Conservation (phyloP, 2,797 vertebrate species). For the Benthosema pterotum region DNA sequence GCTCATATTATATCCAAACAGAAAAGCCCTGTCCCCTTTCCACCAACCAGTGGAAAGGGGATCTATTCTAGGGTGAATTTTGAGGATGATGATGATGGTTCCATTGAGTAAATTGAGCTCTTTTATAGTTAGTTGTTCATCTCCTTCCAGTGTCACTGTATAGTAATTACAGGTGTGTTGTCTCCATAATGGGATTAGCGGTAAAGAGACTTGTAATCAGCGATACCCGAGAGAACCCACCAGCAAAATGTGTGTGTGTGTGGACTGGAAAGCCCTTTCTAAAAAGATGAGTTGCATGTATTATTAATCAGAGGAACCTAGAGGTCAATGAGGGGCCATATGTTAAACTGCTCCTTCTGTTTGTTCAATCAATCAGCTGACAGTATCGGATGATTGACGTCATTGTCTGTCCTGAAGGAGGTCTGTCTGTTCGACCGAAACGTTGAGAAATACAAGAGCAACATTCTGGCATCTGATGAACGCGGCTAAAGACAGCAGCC, state of each 20-base stretch:
- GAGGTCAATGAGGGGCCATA: constrained; percentile 35
- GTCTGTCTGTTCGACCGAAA: too few species aligned
- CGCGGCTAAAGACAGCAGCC: background rate
- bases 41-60: too few species aligned
- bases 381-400: too few species aligned
- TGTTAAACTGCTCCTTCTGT: background rate
- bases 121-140: background rate
- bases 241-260: constrained; percentile 16
- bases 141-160: constrained; percentile 18
- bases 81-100: constrained; percentile 3
- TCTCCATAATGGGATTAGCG: constrained; percentile 45
- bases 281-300: constrained; percentile 47
- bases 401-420: too few species aligned
- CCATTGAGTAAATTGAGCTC: constrained; percentile 42
- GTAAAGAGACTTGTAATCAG: background rate
- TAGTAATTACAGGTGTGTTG: constrained; percentile 59
- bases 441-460: too few species aligned
- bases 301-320: constrained; percentile 59
- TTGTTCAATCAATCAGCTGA: too few species aligned
- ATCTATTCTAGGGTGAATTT: too few species aligned
- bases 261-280: constrained; percentile 38
- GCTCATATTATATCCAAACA: too few species aligned
- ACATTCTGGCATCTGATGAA: too few species aligned
- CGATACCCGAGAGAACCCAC: constrained; percentile 18
- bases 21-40: too few species aligned